A percentile compares a stretch with the other conserved stretches of the same genome.
These are phyloP conservation scores for Leucophenga montana DNA, from an alignment of 2,888 invertebrate species.

Conservation along the genomic window DNA sequence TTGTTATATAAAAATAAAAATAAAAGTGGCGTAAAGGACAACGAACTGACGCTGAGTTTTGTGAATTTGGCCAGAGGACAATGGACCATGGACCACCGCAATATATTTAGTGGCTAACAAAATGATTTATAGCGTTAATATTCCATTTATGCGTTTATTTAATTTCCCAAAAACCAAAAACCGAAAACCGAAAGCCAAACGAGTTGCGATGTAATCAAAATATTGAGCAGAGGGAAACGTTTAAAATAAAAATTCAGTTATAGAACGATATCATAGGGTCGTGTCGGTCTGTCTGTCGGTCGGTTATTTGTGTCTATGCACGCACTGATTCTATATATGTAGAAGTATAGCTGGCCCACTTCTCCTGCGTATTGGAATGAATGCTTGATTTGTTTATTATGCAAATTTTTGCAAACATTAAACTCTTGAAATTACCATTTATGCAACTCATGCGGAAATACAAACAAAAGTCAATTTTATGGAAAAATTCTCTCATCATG, in stretches of 20 bases:
- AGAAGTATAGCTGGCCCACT: too few relatives aligned
- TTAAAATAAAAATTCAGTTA: too few relatives aligned
- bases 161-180: conserved; percentile 44
- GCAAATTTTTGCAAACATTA: conserved; percentile 62
- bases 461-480: conserved; percentile 67
- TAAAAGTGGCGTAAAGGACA: not conserved
- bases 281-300: too few relatives aligned
- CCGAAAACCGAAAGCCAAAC: not conserved
- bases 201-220: not conserved
- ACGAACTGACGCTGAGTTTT: not conserved
- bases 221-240: not conserved
- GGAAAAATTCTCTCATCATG: conserved; percentile 30
- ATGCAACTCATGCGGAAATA: conserved; percentile 68
- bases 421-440: conserved; percentile 64
- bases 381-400: conserved; percentile 64
- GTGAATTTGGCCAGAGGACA: not conserved
- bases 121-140: conserved; percentile 64
- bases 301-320: too few relatives aligned
- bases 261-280: too few relatives aligned
- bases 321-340: too few relatives aligned
- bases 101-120: conserved; percentile 55
- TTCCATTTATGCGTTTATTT: conserved; percentile 65
- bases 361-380: conserved; percentile 31
- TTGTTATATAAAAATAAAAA: conserved; percentile 6
- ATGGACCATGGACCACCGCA: conserved; percentile 35